Conservation (phyloP, 2,888 invertebrate species). For the Maniola hyperantus region DNA sequence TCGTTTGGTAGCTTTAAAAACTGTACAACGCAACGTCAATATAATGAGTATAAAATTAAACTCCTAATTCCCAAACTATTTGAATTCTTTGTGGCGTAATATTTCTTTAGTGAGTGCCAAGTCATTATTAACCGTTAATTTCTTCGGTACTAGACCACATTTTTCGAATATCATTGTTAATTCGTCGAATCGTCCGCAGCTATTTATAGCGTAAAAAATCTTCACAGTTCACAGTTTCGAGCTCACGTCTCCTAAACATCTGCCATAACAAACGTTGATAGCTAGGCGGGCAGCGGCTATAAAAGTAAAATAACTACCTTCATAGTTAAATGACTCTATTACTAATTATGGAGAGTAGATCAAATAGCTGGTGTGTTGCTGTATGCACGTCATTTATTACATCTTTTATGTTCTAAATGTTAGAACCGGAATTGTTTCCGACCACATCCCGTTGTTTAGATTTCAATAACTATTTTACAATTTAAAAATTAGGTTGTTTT, state of each 20-base stretch:
- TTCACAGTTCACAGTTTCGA: slow-evolving; percentile 5
- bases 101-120: slow-evolving; percentile 22
- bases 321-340: not conserved
- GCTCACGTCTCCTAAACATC: slow-evolving; percentile 5
- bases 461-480: not conserved
- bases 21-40: not conserved
- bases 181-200: not conserved
- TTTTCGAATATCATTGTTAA: slow-evolving; percentile 5
- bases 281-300: not conserved
- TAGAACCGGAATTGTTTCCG: not conserved
- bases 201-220: slow-evolving; percentile 22
- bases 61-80: slow-evolving; percentile 16
- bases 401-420: not conserved
- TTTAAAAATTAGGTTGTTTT: not conserved
- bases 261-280: not conserved
- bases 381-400: not conserved
- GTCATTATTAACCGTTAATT: slow-evolving; percentile 25
- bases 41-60: not conserved
- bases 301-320: not conserved
- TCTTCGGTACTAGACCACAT: slow-evolving; percentile 19
- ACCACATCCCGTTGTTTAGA: too few species aligned
- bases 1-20: too few species aligned
- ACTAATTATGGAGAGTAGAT: not conserved
- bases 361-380: not conserved
- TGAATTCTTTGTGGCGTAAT: slow-evolving; percentile 22